These are phyloP conservation scores for Orthosia gracilis DNA, from an alignment of 2,888 invertebrate species.

Conservation along the genomic window DNA sequence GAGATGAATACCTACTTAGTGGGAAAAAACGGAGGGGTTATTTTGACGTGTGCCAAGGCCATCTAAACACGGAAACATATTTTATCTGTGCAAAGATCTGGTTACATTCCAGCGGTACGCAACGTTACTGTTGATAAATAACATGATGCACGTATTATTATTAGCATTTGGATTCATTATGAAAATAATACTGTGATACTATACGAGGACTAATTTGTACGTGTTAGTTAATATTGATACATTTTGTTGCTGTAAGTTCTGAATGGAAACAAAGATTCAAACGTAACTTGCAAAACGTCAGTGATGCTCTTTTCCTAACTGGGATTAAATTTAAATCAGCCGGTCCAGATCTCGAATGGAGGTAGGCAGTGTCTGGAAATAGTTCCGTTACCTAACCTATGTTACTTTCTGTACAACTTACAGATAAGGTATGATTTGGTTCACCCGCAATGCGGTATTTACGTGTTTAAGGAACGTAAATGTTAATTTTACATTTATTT, in stretches of 20 bases:
- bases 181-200: constrained; percentile 48
- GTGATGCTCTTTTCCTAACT: constrained; percentile 12
- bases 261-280: constrained; percentile 9
- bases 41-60: constrained; percentile 28
- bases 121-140: constrained; percentile 61
- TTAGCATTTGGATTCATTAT: constrained; percentile 40
- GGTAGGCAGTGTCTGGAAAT: constrained; percentile 31
- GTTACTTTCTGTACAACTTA: constrained; percentile 31
- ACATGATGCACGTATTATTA: constrained; percentile 48
- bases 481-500: constrained; percentile 23
- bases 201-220: constrained; percentile 6
- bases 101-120: constrained; percentile 57
- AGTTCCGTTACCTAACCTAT: constrained; percentile 38
- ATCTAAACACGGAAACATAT: constrained; percentile 43
- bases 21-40: constrained; percentile 36
- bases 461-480: constrained; percentile 57
- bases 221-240: constrained; percentile 28
- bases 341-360: constrained; percentile 19
- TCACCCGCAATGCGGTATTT: constrained; percentile 73
- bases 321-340: constrained; percentile 31
- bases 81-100: constrained; percentile 42
- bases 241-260: constrained; percentile 9
- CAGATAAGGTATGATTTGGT: constrained; percentile 58
- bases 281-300: constrained; percentile 17
- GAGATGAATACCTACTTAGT: constrained; percentile 54